Base-by-base conservation (phyloP, 2,888 invertebrate genomes). In the Tenthredo distinguenda region DNA sequence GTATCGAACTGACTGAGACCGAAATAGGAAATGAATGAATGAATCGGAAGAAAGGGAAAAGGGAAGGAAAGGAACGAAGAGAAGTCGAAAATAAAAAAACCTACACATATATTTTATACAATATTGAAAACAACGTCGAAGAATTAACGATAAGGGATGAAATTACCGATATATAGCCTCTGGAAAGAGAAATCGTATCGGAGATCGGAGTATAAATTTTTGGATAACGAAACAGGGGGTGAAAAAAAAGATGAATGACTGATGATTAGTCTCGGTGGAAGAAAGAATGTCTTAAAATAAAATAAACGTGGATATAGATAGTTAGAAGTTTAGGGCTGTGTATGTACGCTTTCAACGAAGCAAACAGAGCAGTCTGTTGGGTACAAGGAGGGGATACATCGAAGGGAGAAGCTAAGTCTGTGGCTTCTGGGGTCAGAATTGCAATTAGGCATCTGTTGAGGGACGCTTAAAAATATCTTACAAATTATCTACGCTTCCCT, bases 401-500 rank as follows among this genome's bases (percentile, higher is more conserved):
- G 15, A 21, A 81, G 81, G 58, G 58, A 40, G 81, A 21, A 37
- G 40, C 21, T 62, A 21, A 77, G 18, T 31, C 62, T 10, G 81
- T 55, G 40, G 40, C 40, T 81, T 79, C 15, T 47, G 65, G 85
- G 85, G 85, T 85, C 65, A 79, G 65, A 77, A 85, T 85, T 79
- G 85, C 77, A 85, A 85, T 85, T 85, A 85, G 85, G 79, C 85
- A 77, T 85, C 85, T 77, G 85, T 65, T 76, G 77, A 77, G 84
- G 65, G 74, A 85, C 47, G 85, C 65, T 85, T 79, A 85, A 85
- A 85, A 85, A 85, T 85, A 85, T 76, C 85, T 65, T 47, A 68
- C 74, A 85, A 85, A 85, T 85, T 85, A 85, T 85, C 85, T 65
- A 85, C 85, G 85, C 31, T 26, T n/a, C 40, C 62, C n/a, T 7